These are phyloP conservation scores for Lophius americanus DNA, from an alignment of 2,797 vertebrate species.

Conservation along the genomic window DNA sequence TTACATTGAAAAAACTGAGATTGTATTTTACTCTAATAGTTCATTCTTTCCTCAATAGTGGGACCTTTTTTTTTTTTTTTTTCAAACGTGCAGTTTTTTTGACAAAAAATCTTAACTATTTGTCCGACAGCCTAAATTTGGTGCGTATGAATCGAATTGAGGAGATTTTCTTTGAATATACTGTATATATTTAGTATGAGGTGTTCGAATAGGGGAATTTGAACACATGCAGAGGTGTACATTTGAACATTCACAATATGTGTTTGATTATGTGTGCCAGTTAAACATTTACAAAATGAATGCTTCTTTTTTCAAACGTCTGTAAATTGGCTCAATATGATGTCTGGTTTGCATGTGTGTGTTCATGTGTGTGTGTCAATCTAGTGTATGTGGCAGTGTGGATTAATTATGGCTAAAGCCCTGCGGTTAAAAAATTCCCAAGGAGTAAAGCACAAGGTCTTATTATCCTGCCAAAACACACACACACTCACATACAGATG, in stretches of 20 bases:
- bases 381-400: conserved; percentile 68
- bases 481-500: conserved; percentile 32
- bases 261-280: conserved; percentile 45
- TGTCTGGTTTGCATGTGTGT: conserved; percentile 13
- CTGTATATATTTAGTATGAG: too few relatives aligned
- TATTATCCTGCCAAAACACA: conserved; percentile 72
- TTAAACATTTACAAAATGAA: conserved; percentile 66
- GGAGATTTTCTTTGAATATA: too few relatives aligned
- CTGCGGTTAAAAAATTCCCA: conserved; percentile 70
- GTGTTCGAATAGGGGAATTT: too few relatives aligned
- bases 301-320: conserved; percentile 61
- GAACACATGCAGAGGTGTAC: background rate
- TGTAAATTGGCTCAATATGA: conserved; percentile 40
- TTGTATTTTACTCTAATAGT: too few relatives aligned
- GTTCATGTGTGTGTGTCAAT: conserved; percentile 39
- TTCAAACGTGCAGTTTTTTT: too few relatives aligned
- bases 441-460: conserved; percentile 74
- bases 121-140: too few relatives aligned
- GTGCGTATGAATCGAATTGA: too few relatives aligned
- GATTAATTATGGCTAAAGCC: conserved; percentile 70
- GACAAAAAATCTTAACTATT: too few relatives aligned
- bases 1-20: conserved; percentile 14
- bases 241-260: conserved; percentile 67
- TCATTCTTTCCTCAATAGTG: too few relatives aligned
- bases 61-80: too few relatives aligned